Evolutionary conservation across 2,888 invertebrate species (phyloP), one percentile per base, ranked within the genome.

Genomic region (Eristalis intricaria): DNA sequence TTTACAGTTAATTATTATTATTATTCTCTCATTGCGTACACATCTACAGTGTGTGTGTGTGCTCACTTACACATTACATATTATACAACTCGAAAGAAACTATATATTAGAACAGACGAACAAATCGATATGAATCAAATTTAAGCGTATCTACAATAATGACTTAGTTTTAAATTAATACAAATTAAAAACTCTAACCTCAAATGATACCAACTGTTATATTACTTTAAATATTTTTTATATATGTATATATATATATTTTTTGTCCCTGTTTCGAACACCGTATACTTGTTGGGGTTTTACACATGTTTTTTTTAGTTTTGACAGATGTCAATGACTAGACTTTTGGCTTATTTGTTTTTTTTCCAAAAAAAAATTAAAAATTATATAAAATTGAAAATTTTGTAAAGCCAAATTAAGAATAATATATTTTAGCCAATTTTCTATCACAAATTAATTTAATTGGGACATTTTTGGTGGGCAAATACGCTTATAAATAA

Each of bases 291-390:
- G 50, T 74, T 69, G 58, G 60, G 56, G 43, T 70, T 82, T 82
- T 19, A 23, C 35, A 56, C 15, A 56, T 77, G 29, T 43, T 73
- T 2, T 63, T 13, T 61, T n/a, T 60, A 58, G 43, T 76, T 82
- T 76, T 76, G 74, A 74, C 74, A 65, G 2, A 15, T 65, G 70
- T 76, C 82, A 82, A 71, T 82, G 82, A 82, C 82, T 82, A 82
- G 82, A 82, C 69, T 81, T 80, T 50, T 50, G 50, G 50, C 50
- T 19, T 69, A 5, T 43, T 74, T 60, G 23, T 2, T 29, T 56
- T 65, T 15, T 43, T 19, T 43, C 43, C 0, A 43, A 19, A 43
- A 15, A 4, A 40, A 35, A 35, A 22, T 11, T 2, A 3, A n/a
- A 64, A 35, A 26, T 26, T 32, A 32, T 32, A 32, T 35, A 65